Evolutionary conservation across 2,113 vertebrate species (phyloP).

Genomic region (Shinisaurus crocodilurus): DNA sequence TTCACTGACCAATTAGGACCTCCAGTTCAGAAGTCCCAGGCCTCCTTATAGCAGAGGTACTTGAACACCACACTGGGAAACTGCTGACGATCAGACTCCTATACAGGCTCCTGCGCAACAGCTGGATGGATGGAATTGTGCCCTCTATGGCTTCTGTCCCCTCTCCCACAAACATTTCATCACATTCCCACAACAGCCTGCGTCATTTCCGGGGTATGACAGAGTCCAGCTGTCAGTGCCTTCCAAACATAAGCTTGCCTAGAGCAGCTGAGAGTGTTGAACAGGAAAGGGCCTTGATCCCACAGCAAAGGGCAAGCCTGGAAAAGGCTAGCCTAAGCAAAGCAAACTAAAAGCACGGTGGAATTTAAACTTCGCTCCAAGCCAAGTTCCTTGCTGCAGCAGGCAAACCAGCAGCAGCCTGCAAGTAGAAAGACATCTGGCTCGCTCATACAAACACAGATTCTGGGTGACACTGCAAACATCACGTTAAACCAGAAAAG

Average conservation of each 20-base stretch:
- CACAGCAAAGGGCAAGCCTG: neutral
- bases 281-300: neutral
- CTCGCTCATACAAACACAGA: neutral
- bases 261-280: neutral
- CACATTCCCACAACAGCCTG: neutral
- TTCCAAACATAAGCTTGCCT: neutral
- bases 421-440: neutral
- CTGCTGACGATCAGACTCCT: neutral
- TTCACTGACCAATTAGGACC: neutral
- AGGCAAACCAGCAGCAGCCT: neutral
- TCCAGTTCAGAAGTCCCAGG: neutral
- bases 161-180: constrained; percentile 2
- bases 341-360: neutral
- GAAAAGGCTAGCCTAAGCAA: neutral
- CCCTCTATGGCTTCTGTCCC: neutral
- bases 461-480: neutral
- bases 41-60: neutral
- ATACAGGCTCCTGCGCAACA: neutral
- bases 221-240: constrained; percentile 4
- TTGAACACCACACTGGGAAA: neutral
- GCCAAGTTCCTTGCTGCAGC: neutral
- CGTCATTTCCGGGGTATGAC: neutral
- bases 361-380: neutral
- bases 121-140: neutral
- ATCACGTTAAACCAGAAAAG: neutral